Evolutionary conservation across 1,140 invertebrate genomes (phyloP), one percentile per base, ranked within the genome.

Genomic region (Drosophila ananassae): DNA sequence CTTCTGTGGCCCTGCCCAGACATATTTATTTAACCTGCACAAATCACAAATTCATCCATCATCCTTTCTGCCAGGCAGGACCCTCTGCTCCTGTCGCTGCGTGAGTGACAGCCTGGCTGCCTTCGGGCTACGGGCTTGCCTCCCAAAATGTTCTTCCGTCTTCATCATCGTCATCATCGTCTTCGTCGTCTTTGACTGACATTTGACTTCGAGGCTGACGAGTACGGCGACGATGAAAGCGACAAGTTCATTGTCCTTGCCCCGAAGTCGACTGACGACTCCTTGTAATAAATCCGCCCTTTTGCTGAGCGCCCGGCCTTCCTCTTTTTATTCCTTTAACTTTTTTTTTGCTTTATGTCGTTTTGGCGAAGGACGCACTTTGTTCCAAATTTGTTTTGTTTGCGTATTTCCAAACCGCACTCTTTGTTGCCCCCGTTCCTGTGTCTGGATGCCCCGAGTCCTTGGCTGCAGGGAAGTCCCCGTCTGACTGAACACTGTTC

Each of bases 21-120:
- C 79, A 68, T 79, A 89, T 89, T 89, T 89, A 89, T 89, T 79
- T 89, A 89, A 89, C 83, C 83, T 89, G 83, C 83, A 71, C 67
- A 83, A 89, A 83, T 83, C 84, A 89, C 84, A 83, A 89, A 89
- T 89, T 89, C 83, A 89, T 89, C 79, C 83, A 89, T 89, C 83
- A 89, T 89, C 79, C 76, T 83, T 89, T 89, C 66, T 75, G 66
- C 81, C 68, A 67, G 61, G 51, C 34, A 12, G 34, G 9, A 63
- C 63, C 63, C 48, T 62, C 72, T 34, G 59, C 55, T 50, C 41
- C 56, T 47, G 64, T 62, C 55, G 48, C 59, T 51, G 57, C 55
- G 74, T 77, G 84, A 83, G 71, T 87, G 82, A 89, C 73, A 77
- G 73, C 25, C 62, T 53, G 60, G 53, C 69, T 73, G 41, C 71